These are phyloP conservation scores for Hoplostethus mediterraneus DNA, from an alignment of 2,797 vertebrate genomes.

Conservation along the genomic window DNA sequence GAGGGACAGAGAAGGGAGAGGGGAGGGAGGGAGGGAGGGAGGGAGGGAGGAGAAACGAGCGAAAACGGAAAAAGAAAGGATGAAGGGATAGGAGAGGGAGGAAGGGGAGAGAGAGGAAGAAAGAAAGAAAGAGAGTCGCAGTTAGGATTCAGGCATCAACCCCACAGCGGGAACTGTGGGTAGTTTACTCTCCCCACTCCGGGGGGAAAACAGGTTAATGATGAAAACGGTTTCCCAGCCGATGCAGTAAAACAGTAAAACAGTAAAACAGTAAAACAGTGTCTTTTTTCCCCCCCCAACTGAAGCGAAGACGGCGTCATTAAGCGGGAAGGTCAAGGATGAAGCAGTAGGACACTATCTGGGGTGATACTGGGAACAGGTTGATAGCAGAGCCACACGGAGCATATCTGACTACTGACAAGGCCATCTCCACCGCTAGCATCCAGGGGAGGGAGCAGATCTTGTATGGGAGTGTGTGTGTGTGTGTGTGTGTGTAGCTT, in stretches of 20 bases:
- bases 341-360: slow-evolving; percentile 44
- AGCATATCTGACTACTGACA: slow-evolving; percentile 55
- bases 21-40: not conserved
- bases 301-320: slow-evolving; percentile 8
- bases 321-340: slow-evolving; percentile 51
- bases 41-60: not conserved
- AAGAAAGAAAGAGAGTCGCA: slow-evolving; percentile 2
- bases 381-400: slow-evolving; percentile 37
- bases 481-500: not conserved
- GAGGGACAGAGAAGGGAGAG: slow-evolving; percentile 14
- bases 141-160: not conserved
- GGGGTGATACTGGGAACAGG: slow-evolving; percentile 40
- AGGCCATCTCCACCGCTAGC: slow-evolving; percentile 41
- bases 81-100: not conserved
- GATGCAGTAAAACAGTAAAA: not conserved
- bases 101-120: not conserved
- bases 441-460: slow-evolving; percentile 32
- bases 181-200: slow-evolving; percentile 14
- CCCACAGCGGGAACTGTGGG: not conserved
- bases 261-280: not conserved
- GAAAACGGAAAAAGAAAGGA: too few relatives aligned
- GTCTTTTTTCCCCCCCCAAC: not conserved
- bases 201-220: slow-evolving; percentile 1
- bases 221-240: not conserved
- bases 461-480: slow-evolving; percentile 5